Conservation (phyloP, 2,888 invertebrate genomes). For the Pachycephus smyrnensis region DNA sequence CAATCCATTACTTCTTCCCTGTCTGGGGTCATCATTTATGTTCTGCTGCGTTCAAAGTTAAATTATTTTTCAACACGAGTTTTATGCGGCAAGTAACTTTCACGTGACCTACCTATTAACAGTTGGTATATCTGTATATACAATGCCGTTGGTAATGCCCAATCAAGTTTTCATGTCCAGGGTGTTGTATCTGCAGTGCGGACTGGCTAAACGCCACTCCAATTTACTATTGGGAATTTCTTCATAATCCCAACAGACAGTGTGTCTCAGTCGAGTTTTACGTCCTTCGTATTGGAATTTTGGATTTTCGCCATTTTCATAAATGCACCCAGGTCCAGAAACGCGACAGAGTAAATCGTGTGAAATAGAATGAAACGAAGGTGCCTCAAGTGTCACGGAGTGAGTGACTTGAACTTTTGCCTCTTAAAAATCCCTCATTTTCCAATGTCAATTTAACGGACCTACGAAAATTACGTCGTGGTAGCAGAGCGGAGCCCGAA, state of each 20-base stretch:
- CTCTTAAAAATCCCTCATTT: not conserved
- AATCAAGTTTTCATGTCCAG: not conserved
- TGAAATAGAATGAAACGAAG: not conserved
- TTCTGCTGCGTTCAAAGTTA: not conserved
- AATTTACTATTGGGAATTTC: not conserved
- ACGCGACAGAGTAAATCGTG: not conserved
- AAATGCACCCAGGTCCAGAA: not conserved
- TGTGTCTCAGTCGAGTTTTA: not conserved
- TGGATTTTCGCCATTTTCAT: not conserved
- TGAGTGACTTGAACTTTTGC: not conserved
- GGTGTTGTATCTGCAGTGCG: not conserved
- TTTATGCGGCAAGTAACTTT: constrained; percentile 14
- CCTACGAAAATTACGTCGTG: not conserved
- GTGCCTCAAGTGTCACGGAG: not conserved
- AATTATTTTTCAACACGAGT: not conserved
- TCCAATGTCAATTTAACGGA: not conserved
- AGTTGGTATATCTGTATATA: not conserved
- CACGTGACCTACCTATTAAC: constrained; percentile 1
- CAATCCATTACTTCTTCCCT: constrained; percentile 48
- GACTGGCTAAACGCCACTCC: not conserved
- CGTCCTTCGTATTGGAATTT: not conserved
- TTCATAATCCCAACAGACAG: not conserved
- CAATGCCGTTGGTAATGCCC: not conserved
- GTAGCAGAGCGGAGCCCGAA: not conserved
- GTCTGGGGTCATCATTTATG: not conserved